Evolutionary conservation across 1,140 invertebrate species (phyloP).

Genomic region (Aphidius ervi): DNA sequence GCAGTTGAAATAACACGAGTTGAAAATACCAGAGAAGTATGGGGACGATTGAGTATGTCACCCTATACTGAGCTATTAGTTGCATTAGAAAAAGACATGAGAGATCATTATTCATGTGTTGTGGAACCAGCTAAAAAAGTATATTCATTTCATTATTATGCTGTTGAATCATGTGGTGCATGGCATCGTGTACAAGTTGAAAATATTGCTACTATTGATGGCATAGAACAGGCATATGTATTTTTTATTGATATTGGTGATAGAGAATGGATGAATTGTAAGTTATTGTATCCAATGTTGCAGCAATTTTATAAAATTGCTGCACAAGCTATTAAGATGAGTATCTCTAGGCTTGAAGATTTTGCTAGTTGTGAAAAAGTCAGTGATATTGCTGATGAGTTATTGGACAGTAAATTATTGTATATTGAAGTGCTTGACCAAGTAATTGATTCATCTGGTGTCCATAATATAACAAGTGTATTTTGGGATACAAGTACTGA

Average conservation of each 20-base stretch:
- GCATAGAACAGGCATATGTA: constrained; percentile 49
- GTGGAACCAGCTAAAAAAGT: constrained; percentile 11
- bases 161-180: constrained; percentile 54
- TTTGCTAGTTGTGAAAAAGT: constrained; percentile 39
- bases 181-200: constrained; percentile 61
- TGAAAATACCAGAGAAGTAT: no score
- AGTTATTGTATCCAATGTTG: constrained; percentile 54
- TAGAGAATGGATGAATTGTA: constrained; percentile 50
- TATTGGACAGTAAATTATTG: constrained; percentile 25
- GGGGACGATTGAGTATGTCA: no score
- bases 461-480: constrained; percentile 16
- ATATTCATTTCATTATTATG: constrained; percentile 54
- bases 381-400: constrained; percentile 28
- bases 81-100: no score
- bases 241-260: constrained; percentile 65
- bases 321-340: constrained; percentile 61
- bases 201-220: constrained; percentile 38
- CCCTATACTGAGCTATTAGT: no score
- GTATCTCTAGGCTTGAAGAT: constrained; percentile 59
- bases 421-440: constrained; percentile 23
- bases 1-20: no score
- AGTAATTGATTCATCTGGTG: constrained; percentile 17
- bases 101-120: no score
- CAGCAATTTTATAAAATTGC: constrained; percentile 56
- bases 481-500: constrained; percentile 33